A percentile compares a stretch with the other conserved stretches of the same genome.
Evolutionary conservation across 2,797 vertebrate species (phyloP).

Genomic region (Argyrosomus regius): DNA sequence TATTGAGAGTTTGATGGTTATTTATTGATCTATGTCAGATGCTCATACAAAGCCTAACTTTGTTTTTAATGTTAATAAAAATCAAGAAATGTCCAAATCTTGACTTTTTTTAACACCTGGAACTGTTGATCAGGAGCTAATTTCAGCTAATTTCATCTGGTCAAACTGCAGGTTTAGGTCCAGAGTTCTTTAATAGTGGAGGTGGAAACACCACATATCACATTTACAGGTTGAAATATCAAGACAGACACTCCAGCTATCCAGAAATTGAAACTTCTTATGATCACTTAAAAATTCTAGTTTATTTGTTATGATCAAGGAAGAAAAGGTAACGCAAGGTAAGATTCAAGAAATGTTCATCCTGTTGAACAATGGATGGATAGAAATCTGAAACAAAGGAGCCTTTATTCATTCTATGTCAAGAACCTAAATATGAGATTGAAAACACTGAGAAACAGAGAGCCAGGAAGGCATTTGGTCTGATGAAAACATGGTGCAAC

Average conservation of each 20-base stretch:
- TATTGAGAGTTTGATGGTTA: background rate
- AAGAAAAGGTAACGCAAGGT: background rate
- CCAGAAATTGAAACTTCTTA: background rate
- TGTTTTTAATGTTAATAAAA: too few species aligned
- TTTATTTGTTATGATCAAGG: too few species aligned
- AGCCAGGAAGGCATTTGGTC: background rate
- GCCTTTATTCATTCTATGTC: background rate
- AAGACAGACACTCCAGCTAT: background rate
- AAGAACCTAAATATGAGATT: conserved; percentile 3
- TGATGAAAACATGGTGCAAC: conserved; percentile 3
- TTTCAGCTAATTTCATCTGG: background rate
- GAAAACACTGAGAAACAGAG: background rate
- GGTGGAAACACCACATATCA: background rate
- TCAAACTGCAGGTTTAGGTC: background rate
- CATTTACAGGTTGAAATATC: background rate
- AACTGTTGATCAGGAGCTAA: background rate
- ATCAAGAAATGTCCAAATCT: too few species aligned
- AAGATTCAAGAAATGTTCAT: background rate
- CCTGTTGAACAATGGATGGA: background rate
- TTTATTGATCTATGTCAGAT: too few species aligned
- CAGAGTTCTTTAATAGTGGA: background rate
- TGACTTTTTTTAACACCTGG: background rate
- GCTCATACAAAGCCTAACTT: too few species aligned
- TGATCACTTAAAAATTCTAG: too few species aligned
- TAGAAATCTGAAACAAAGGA: too few species aligned